A percentile compares a stretch with the other conserved stretches of the same genome.
Conservation (phyloP, 2,888 invertebrate species). For the Mantis religiosa region DNA sequence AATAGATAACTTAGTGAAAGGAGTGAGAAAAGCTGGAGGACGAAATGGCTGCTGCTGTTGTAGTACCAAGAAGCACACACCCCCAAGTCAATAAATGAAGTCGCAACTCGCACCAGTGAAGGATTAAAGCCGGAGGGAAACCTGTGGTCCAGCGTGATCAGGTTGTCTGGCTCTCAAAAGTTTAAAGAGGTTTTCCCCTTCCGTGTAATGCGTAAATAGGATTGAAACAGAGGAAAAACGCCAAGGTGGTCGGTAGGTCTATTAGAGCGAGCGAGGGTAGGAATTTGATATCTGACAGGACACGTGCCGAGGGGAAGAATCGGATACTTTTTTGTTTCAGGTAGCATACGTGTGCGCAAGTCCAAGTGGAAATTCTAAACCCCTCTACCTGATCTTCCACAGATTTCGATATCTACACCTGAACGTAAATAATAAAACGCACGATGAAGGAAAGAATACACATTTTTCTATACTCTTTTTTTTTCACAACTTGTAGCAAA, state of each 20-base stretch:
- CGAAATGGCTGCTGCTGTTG: background rate
- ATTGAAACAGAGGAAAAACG: background rate
- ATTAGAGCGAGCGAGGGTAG: background rate
- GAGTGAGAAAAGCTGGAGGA: background rate
- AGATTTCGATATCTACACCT: no score
- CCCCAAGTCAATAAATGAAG: slow-evolving; percentile 15
- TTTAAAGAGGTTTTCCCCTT: background rate
- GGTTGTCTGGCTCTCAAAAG: background rate
- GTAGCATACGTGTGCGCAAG: background rate
- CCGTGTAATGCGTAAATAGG: background rate
- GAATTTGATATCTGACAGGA: background rate
- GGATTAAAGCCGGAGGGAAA: background rate
- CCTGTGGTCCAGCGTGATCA: background rate
- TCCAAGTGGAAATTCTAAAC: background rate
- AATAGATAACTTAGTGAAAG: no score
- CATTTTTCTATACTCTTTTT: no score
- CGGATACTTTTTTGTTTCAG: background rate
- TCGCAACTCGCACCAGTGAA: background rate
- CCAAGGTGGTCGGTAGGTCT: background rate
- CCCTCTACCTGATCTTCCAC: background rate
- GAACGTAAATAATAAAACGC: background rate
- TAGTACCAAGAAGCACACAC: background rate
- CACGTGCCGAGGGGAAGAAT: background rate
- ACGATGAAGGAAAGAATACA: no score
- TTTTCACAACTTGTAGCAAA: no score